Percentiles rank a stretch among this genome's conserved stretches.
phyloP scores from a whole-genome alignment of 2,113 vertebrate genomes.

The Athene noctua region DNA sequence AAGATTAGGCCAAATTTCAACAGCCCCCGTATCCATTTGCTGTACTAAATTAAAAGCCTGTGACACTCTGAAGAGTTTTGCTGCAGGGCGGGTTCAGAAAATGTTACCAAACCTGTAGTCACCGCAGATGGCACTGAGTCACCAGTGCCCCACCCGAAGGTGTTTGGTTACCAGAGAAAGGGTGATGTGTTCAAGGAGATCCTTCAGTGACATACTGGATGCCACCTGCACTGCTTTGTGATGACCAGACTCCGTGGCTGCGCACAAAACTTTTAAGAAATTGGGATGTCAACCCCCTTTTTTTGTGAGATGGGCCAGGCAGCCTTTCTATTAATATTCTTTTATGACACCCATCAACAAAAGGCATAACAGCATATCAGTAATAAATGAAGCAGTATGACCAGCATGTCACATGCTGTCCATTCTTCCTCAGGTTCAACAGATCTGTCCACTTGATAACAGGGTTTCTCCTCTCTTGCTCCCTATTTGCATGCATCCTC shows the following conservation, averaged over 20 bases:
- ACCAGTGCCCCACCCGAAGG: neutral
- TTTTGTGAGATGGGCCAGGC: neutral
- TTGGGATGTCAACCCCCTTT: neutral
- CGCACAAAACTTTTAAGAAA: neutral
- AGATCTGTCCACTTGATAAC: neutral
- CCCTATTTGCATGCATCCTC: neutral
- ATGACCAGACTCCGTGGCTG: neutral
- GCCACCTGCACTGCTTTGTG: neutral
- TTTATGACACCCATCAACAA: neutral
- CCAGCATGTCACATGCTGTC: neutral
- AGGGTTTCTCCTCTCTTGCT: neutral
- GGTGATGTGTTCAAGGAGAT: neutral
- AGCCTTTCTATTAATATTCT: neutral
- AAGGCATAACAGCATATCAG: accelerated
- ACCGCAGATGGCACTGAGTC: neutral
- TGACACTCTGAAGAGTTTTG: neutral
- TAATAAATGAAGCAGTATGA: neutral
- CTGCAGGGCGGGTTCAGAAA: slow-evolving; percentile 20
- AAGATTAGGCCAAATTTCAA: neutral
- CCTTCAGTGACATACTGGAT: neutral
- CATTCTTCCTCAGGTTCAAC: neutral
- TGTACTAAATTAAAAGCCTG: neutral
- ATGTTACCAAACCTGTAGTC: slow-evolving; percentile 50
- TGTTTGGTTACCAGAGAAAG: neutral
- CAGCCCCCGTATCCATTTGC: neutral